These are phyloP conservation scores for Atherinomorus stipes DNA, from an alignment of 2,113 vertebrate species.

Conservation along the genomic window DNA sequence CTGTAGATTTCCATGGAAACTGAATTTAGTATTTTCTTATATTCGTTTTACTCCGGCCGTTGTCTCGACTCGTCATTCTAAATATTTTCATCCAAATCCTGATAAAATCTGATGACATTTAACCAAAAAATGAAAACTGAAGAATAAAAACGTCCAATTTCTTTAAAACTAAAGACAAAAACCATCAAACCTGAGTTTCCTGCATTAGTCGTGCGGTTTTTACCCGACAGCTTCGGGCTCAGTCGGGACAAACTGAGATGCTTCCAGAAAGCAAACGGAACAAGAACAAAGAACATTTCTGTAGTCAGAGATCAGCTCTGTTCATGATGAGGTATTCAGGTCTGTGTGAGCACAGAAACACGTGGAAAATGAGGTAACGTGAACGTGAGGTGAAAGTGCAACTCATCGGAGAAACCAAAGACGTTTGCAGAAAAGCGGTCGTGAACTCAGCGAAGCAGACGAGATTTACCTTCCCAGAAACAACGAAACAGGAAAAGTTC, in stretches of 20 bases:
- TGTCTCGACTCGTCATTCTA: too few species aligned
- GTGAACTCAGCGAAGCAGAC: not conserved
- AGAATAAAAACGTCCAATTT: too few species aligned
- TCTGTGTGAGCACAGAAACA: constrained; percentile 45
- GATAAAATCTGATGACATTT: too few species aligned
- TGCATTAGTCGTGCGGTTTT: constrained; percentile 19
- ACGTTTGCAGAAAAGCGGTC: constrained; percentile 38
- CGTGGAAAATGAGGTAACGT: constrained; percentile 51
- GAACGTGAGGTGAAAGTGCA: constrained; percentile 38
- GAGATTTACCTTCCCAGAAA: too few species aligned
- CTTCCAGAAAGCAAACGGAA: constrained; percentile 5
- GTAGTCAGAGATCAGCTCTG: not conserved
- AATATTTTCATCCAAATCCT: too few species aligned
- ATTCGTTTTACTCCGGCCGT: too few species aligned
- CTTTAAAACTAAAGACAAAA: too few species aligned
- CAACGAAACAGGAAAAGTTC: too few species aligned
- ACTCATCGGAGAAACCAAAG: not conserved
- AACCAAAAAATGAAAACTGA: too few species aligned
- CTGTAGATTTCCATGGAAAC: too few species aligned
- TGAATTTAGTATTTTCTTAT: too few species aligned
- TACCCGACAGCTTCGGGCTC: constrained; percentile 17
- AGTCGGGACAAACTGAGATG: not conserved
- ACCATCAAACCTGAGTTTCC: not conserved
- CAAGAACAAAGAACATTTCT: not conserved
- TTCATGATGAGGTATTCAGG: constrained; percentile 62